Evolutionary conservation across 2,888 invertebrate species (phyloP), one percentile per base, ranked within the genome.

Genomic region (Napeogenes sylphis): DNA sequence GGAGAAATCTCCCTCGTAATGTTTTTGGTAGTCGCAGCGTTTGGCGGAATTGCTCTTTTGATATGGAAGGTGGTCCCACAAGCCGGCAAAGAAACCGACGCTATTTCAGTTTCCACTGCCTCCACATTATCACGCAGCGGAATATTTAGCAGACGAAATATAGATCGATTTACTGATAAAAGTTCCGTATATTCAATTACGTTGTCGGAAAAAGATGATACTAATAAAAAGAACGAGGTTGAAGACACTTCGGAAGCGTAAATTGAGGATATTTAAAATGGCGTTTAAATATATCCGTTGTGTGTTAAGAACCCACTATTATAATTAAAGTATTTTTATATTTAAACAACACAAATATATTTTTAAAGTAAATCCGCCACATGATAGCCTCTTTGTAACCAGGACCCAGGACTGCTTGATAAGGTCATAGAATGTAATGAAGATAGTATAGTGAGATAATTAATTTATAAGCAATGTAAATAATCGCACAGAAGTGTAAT

Each of bases 51-150:
- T 51, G 91, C 92, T 3, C 80, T 92, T 46, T 75, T 92, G 58
- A 91, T 92, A 66, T 88, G 92, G 84, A 92, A 91, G 76, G 83
- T 92, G 74, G 91, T 91, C 45, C 91, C 91, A 45, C 92, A 91
- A 76, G 78, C 81, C 5, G 91, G 91, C 45, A 60, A 58, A 32
- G 59, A 59, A 53, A 82, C 82, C 67, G 92, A 92, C 74, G 90
- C 91, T 72, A 83, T 86, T 55, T 90, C 91, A 10, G 82, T 90
- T 46, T 82, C 82, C n/a, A 85, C 90, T 2, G 76, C 81, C 55
- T 90, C 91, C 0, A 83, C 87, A 45, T 64, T 88, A n/a, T 81
- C 86, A n/a, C 82, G 87, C 47, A 83, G 82, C 63, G 80, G 89
- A 4, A 77, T 90, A 59, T 90, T 90, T 67, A 79, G 82, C 54